Conservation (phyloP, 2,113 vertebrate genomes). For the Siniperca chuatsi region DNA sequence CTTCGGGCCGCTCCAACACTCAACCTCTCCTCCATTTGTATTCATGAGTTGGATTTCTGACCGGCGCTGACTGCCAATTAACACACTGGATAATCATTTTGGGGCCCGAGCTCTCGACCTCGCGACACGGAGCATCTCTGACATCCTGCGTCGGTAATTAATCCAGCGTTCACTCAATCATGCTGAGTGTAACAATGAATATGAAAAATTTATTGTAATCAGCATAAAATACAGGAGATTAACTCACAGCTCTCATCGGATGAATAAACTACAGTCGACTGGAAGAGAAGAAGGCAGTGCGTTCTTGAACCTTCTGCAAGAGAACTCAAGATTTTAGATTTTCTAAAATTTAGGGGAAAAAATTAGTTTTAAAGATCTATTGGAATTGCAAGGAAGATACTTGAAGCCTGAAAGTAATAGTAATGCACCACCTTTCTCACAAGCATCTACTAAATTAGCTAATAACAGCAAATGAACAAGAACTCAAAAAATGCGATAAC, state of each 20-base stretch:
- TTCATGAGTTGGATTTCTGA: constrained; percentile 38
- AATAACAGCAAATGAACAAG: not conserved
- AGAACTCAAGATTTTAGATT: not conserved
- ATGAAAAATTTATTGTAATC: constrained; percentile 5
- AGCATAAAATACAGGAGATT: too few relatives aligned
- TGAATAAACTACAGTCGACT: not conserved
- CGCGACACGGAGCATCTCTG: not conserved
- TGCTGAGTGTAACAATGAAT: not conserved
- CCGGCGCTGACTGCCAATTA: not conserved
- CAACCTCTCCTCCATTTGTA: constrained; percentile 26
- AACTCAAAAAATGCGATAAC: too few relatives aligned
- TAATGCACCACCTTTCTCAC: not conserved
- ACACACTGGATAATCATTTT: constrained; percentile 28
- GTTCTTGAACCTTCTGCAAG: not conserved
- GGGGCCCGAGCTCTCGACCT: not conserved
- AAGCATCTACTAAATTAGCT: not conserved
- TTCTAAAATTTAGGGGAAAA: too few relatives aligned
- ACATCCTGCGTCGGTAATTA: not conserved
- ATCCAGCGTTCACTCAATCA: constrained; percentile 11
- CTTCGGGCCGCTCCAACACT: not conserved
- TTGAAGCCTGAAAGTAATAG: not conserved
- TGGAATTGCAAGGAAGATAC: not conserved
- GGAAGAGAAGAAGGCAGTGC: not conserved
- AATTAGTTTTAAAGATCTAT: not conserved
- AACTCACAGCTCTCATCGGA: too few relatives aligned